Conservation (phyloP, 2,113 vertebrate genomes). For the Thomomys bottae region DNA sequence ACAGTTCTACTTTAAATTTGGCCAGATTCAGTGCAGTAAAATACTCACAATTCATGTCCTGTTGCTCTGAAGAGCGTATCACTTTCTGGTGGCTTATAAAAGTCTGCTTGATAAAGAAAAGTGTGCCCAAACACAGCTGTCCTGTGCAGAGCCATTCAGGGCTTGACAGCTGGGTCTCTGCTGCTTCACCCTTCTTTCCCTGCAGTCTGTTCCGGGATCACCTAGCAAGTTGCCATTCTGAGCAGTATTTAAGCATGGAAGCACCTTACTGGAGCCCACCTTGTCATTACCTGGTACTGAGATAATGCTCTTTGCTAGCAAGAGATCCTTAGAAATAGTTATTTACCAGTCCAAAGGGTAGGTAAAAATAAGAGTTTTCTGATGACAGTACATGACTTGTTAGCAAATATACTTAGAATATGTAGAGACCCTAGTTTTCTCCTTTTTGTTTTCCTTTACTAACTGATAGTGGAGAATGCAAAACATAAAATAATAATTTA, state of each 20-base stretch:
- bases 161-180: constrained; percentile 45
- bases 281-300: constrained; percentile 50
- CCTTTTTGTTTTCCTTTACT: constrained; percentile 63
- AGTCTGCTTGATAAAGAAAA: constrained; percentile 49
- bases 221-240: not conserved
- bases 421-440: constrained; percentile 64
- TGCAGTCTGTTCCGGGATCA: constrained; percentile 66
- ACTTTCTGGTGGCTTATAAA: not conserved
- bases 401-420: constrained; percentile 74
- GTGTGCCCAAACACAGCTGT: constrained; percentile 45
- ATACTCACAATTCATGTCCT: not conserved
- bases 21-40: not conserved
- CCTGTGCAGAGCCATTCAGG: constrained; percentile 31
- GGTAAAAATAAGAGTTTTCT: constrained; percentile 77
- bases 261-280: not conserved
- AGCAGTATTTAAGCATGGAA: not conserved
- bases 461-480: constrained; percentile 72
- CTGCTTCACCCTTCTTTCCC: constrained; percentile 52
- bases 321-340: constrained; percentile 77
- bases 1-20: constrained; percentile 13
- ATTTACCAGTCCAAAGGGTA: constrained; percentile 76
- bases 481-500: constrained; percentile 54
- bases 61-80: not conserved
- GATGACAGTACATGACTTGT: constrained; percentile 78
- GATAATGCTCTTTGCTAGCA: constrained; percentile 57